phyloP scores from a whole-genome alignment of 2,888 invertebrate genomes.

The Acleris cristana region DNA sequence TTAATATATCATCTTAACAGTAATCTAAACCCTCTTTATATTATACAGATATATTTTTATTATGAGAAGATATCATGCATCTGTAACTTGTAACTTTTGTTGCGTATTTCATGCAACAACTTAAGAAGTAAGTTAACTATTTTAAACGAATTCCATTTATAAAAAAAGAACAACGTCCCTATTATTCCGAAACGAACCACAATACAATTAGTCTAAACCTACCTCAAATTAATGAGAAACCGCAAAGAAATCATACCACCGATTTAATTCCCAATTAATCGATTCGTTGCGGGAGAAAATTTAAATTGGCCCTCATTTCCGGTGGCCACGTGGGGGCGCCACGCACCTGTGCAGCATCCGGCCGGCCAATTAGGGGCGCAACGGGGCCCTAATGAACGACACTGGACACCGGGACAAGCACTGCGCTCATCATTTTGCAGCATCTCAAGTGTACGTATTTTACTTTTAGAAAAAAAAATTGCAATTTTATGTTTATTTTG shows the following conservation, averaged over 20 bases:
- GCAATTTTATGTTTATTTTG: no score
- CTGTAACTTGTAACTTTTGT: no score
- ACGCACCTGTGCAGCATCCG: slow-evolving; percentile 73
- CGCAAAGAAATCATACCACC: slow-evolving; percentile 40
- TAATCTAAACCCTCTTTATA: no score
- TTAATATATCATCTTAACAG: no score
- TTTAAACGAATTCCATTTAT: no score
- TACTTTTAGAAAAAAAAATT: no score
- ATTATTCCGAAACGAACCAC: background rate
- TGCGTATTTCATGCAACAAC: no score
- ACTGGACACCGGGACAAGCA: slow-evolving; percentile 61
- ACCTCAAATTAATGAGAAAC: slow-evolving; percentile 42
- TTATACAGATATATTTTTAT: no score
- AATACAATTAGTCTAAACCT: slow-evolving; percentile 9
- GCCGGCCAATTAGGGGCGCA: slow-evolving; percentile 70
- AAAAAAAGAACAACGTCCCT: no score
- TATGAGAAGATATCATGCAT: no score
- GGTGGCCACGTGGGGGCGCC: slow-evolving; percentile 66
- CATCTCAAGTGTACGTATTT: background rate
- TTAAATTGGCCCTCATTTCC: slow-evolving; percentile 77
- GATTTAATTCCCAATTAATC: slow-evolving; percentile 67
- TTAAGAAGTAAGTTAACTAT: no score
- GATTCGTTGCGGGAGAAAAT: slow-evolving; percentile 71
- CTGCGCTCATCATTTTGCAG: slow-evolving; percentile 1
- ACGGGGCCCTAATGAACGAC: slow-evolving; percentile 66